Evolutionary conservation across 92 coral and sea anemone genomes (phyloP).

Genomic region (Epizoanthus ramosus): DNA sequence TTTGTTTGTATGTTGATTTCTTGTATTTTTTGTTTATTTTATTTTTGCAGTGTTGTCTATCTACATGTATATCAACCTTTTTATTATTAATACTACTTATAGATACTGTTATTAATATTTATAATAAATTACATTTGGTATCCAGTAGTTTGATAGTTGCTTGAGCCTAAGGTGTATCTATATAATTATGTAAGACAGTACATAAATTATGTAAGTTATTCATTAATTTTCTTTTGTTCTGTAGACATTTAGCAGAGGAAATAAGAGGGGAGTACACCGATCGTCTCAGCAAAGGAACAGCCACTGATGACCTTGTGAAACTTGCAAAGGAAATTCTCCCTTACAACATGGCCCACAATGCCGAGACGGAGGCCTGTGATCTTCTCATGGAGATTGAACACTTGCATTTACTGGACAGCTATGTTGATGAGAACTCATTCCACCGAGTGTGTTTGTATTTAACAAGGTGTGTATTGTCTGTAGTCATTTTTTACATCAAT

Average conservation of each 20-base stretch:
- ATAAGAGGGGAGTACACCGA: slow-evolving; percentile 87
- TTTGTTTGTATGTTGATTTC: no score
- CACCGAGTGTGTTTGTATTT: slow-evolving; percentile 94
- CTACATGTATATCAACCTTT: not conserved
- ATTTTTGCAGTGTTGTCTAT: not conserved
- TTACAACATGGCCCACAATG: slow-evolving; percentile 94
- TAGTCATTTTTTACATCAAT: no score
- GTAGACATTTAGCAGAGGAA: slow-evolving; percentile 93
- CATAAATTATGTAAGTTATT: no score
- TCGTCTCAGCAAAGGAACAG: slow-evolving; percentile 58
- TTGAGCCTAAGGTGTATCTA: no score
- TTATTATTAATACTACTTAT: not conserved
- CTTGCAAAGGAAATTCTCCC: slow-evolving; percentile 88
- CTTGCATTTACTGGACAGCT: slow-evolving; percentile 69
- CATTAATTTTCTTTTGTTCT: not conserved
- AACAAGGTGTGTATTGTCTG: no score
- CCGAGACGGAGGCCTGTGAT: slow-evolving; percentile 98
- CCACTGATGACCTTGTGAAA: slow-evolving; percentile 72
- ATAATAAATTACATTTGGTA: no score
- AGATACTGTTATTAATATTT: no score
- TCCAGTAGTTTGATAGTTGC: no score
- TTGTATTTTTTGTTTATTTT: not conserved
- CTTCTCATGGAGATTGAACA: slow-evolving; percentile 94
- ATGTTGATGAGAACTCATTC: slow-evolving; percentile 83
- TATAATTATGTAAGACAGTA: no score